Base-by-base conservation (phyloP, 2,888 invertebrate genomes). In the Thecocarcelia acutangulata region DNA sequence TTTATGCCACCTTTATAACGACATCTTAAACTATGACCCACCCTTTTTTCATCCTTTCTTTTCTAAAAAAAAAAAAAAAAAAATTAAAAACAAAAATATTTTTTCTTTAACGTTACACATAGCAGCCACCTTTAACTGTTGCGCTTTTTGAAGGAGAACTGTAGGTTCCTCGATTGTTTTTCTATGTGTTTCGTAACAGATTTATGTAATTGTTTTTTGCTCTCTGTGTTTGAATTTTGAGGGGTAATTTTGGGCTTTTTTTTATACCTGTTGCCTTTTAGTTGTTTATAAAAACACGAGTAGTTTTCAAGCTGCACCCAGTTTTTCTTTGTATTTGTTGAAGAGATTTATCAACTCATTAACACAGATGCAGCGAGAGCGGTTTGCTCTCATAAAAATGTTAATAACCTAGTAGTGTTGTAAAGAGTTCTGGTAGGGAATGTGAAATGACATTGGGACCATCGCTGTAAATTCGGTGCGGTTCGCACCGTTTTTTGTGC, bases 61-160 rank as follows among this genome's bases (percentile, higher is more conserved):
- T 33, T 58, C 1, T 33, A 33, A 33, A 8, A 33, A 33, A 33
- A 33, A 33, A 9, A 5, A 8, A 8, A 33, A 33, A 33, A n/a
- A n/a, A n/a, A n/a, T n/a, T n/a, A n/a, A n/a, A n/a, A n/a, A n/a
- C n/a, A n/a, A n/a, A n/a, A n/a, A n/a, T n/a, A n/a, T n/a, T n/a
- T n/a, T n/a, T n/a, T n/a, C n/a, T n/a, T n/a, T n/a, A n/a, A n/a
- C 40, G 81, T 66, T 56, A 83, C 82, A 86, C 87, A 88, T 89
- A 89, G 88, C 88, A 88, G 89, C 87, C 88, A 80, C 75, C 82
- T 79, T 74, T 68, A 84, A 85, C 84, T 85, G 84, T 85, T 85
- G 85, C 85, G 80, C 83, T 83, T 81, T 63, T 42, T 75, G 66
- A 44, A 54, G 73, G 40, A 64, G 81, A 58, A 66, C 19, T 64